Conservation (phyloP, 2,888 invertebrate genomes). For the Timandra comae region DNA sequence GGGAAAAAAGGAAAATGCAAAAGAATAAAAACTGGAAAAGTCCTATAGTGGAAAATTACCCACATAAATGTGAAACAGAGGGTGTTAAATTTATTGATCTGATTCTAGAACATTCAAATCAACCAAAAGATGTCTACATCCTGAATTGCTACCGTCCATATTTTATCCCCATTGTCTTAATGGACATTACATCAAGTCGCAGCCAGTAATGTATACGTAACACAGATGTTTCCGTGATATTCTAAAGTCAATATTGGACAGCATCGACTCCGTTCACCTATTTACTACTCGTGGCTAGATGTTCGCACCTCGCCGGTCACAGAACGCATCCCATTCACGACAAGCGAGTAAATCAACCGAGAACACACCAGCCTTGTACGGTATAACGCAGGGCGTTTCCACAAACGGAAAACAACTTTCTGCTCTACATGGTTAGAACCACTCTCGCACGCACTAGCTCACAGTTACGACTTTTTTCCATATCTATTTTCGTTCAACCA, state of each 20-base stretch:
- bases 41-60: too few relatives aligned
- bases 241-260: conserved; percentile 25
- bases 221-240: conserved; percentile 18
- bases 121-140: too few relatives aligned
- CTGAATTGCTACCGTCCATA: too few relatives aligned
- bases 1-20: too few relatives aligned
- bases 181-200: too few relatives aligned
- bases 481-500: conserved; percentile 57
- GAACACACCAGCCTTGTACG: conserved; percentile 47
- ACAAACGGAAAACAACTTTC: conserved; percentile 71
- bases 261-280: conserved; percentile 54
- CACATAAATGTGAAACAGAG: too few relatives aligned
- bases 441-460: conserved; percentile 61
- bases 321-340: conserved; percentile 71
- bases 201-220: too few relatives aligned
- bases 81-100: too few relatives aligned
- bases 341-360: conserved; percentile 70
- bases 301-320: conserved; percentile 66
- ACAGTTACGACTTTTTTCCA: conserved; percentile 67
- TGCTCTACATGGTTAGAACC: conserved; percentile 56
- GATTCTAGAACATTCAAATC: too few relatives aligned
- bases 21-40: too few relatives aligned
- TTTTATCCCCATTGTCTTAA: too few relatives aligned
- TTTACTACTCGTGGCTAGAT: conserved; percentile 62
- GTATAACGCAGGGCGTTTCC: conserved; percentile 49